phyloP scores from a whole-genome alignment of 2,797 vertebrate species.

The Sebastes kiyomatsui region DNA sequence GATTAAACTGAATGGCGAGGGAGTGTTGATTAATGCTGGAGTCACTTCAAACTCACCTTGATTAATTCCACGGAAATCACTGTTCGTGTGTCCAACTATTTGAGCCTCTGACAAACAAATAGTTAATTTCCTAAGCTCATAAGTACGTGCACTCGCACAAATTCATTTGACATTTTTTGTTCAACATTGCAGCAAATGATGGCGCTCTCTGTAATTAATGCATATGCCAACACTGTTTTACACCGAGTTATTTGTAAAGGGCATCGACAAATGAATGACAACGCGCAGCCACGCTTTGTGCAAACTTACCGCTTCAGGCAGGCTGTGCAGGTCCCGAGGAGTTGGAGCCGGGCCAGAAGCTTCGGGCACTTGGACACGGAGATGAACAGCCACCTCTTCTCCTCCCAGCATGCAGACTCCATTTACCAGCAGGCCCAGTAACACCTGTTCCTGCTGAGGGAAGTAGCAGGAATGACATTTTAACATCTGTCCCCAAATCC shows the following conservation, averaged over 20 bases:
- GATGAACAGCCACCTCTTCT: slow-evolving; percentile 30
- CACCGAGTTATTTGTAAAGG: slow-evolving; percentile 4
- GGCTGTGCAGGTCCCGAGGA: not conserved
- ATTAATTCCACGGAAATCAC: slow-evolving; percentile 60
- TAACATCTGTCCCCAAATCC: slow-evolving; percentile 44
- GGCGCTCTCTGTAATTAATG: slow-evolving; percentile 12
- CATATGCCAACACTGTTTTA: not conserved
- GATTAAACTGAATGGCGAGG: slow-evolving; percentile 51
- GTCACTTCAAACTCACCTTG: slow-evolving; percentile 65
- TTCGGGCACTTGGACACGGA: slow-evolving; percentile 3
- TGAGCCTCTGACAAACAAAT: slow-evolving; percentile 57
- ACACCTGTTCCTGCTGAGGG: slow-evolving; percentile 56
- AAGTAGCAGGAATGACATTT: slow-evolving; percentile 44
- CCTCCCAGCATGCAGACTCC: slow-evolving; percentile 19
- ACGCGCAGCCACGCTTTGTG: not conserved
- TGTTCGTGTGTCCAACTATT: slow-evolving; percentile 35
- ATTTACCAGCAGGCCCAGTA: slow-evolving; percentile 29
- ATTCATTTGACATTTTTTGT: slow-evolving; percentile 25
- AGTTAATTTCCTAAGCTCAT: slow-evolving; percentile 48
- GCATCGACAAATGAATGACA: not conserved
- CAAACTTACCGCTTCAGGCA: slow-evolving; percentile 12
- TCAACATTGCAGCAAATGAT: not conserved
- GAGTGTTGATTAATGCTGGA: slow-evolving; percentile 66
- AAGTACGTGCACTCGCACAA: not conserved
- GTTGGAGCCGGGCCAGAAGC: slow-evolving; percentile 22